Evolutionary conservation across 2,797 vertebrate species (phyloP), one percentile per base, ranked within the genome.

Genomic region (Dermochelys coriacea): DNA sequence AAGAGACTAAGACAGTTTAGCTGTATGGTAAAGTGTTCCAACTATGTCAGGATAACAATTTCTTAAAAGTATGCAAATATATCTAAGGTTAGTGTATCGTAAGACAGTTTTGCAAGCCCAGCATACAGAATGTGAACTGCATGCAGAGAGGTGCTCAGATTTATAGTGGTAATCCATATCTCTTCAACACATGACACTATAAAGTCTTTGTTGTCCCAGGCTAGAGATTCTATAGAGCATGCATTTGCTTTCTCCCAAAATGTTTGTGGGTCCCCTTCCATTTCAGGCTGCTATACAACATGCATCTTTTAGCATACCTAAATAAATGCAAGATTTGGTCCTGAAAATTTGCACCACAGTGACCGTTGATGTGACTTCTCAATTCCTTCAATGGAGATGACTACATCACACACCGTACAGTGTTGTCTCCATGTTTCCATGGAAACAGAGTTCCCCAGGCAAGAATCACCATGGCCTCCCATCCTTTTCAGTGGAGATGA

Each of bases 101-200:
- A 52, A 49, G 49, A 27, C 45, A 61, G 12, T 3, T 31, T 3
- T 71, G 68, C 54, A 23, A 80, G 15, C 5, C 19, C 45, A 54
- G 4, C 59, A 50, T 14, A 3, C 10, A 41, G 27, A 21, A 78
- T 18, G 47, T 31, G 2, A 21, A n/a, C 57, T 82, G 79, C 50
- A 86, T 23, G 12, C 3, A 6, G 5, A 50, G 5, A 50, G 45
- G n/a, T 16, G 77, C 49, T 31, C 59, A 18, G 7, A 45, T 9
- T 2, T 18, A 6, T 0, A 1, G 8, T 15, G 2, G 1, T n/a
- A 15, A 37, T 23, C 50, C 51, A 37, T n/a, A 23, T 51, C 11
- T 37, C n/a, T 54, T 10, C 8, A 52, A 45, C 31, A 41, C 11
- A 74, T 0, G 8, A 4, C 5, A 4, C 52, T 50, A 29, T 81